Percentiles rank a stretch among this genome's conserved stretches.
phyloP scores from a whole-genome alignment of 2,113 vertebrate genomes.

The Hyperoodon ampullatus region DNA sequence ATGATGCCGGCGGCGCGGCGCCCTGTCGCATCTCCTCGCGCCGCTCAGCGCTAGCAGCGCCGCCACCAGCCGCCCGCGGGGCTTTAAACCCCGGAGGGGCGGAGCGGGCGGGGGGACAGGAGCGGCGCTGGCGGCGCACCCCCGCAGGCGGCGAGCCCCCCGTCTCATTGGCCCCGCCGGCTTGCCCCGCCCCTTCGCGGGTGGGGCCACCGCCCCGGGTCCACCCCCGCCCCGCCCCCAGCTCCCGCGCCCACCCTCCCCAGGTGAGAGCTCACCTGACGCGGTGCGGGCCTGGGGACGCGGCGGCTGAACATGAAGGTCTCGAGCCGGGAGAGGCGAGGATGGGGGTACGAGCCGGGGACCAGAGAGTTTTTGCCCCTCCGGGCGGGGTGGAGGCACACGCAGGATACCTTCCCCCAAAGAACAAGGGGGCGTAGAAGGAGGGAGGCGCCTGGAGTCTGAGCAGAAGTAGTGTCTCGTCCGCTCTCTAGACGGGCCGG shows the following conservation, averaged over 20 bases:
- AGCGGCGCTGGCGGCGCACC: neutral
- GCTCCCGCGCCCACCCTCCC: neutral
- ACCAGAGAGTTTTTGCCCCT: neutral
- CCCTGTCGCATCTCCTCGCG: conserved; percentile 88
- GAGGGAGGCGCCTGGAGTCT: neutral
- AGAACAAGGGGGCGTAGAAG: neutral
- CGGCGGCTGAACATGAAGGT: neutral
- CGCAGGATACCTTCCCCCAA: neutral
- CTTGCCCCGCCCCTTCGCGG: conserved; percentile 58
- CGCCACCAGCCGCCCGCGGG: conserved; percentile 62
- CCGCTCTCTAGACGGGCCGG: rapidly evolving
- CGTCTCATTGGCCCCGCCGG: conserved; percentile 48
- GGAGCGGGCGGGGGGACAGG: conserved; percentile 72
- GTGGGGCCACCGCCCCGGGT: neutral
- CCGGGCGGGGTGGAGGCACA: neutral
- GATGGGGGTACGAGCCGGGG: neutral
- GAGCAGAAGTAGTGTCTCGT: neutral
- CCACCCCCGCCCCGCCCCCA: neutral
- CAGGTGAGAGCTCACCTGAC: conserved; percentile 80
- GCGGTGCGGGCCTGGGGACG: neutral
- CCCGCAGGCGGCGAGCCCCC: conserved; percentile 49
- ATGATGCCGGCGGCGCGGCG: conserved; percentile 91
- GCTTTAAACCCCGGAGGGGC: conserved; percentile 82
- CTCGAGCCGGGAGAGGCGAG: neutral
- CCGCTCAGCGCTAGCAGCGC: conserved; percentile 72